Conservation (phyloP, 2,113 vertebrate genomes). For the Lathamus discolor region DNA sequence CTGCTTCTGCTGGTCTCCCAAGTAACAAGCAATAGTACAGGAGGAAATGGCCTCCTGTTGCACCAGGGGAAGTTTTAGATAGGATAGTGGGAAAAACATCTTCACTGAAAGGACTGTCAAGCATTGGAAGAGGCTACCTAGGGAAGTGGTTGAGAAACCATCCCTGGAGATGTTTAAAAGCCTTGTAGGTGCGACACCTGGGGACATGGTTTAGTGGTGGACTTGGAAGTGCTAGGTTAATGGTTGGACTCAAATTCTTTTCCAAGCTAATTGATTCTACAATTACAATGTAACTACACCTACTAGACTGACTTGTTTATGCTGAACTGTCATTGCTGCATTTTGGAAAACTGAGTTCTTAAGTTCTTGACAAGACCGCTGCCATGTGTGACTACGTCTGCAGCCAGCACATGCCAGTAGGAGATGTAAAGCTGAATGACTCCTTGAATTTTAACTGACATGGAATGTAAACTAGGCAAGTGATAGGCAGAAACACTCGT, state of each 20-base stretch:
- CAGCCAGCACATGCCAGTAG: neutral
- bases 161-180: neutral
- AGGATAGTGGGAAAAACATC: neutral
- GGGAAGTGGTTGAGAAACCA: neutral
- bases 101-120: neutral
- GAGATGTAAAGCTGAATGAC: neutral
- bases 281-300: neutral
- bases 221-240: neutral
- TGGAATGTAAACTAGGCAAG: neutral
- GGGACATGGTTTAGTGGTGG: neutral
- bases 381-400: neutral
- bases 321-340: neutral
- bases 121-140: neutral
- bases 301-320: neutral
- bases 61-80: neutral
- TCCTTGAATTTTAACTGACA: neutral
- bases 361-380: neutral
- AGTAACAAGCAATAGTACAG: neutral
- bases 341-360: slow-evolving; percentile 10
- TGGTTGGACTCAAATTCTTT: neutral
- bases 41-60: neutral
- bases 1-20: neutral
- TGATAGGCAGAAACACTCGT: neutral
- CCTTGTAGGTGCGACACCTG: neutral
- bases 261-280: neutral